phyloP scores from a whole-genome alignment of 2,888 invertebrate species.

The Yponomeuta plumbellus region DNA sequence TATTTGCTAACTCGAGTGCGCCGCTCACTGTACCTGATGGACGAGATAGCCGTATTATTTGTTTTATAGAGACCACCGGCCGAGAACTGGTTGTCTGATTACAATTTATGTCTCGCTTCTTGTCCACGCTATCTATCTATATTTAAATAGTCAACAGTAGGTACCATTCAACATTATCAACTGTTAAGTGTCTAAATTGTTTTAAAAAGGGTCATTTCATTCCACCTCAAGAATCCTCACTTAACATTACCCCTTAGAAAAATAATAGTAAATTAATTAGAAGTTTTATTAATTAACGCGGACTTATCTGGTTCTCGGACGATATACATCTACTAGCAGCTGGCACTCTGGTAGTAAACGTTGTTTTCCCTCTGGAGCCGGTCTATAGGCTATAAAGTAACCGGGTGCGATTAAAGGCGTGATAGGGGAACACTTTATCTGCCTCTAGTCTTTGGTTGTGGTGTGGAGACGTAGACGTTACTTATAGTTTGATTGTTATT shows the following conservation, averaged over 20 bases:
- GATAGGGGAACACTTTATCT: slow-evolving; percentile 14
- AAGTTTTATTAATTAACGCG: slow-evolving; percentile 9
- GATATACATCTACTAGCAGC: not conserved
- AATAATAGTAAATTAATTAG: not conserved
- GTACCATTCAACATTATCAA: not conserved
- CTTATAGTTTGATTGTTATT: slow-evolving; percentile 59
- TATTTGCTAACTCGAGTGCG: slow-evolving; percentile 5
- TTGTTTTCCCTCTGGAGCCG: slow-evolving; percentile 1
- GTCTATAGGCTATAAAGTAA: slow-evolving; percentile 9
- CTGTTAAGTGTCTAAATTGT: not conserved
- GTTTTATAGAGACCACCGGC: slow-evolving; percentile 16
- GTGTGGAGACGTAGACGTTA: slow-evolving; percentile 19
- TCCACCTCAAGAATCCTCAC: not conserved
- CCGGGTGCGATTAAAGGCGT: slow-evolving; percentile 11
- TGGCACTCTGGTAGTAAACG: slow-evolving; percentile 2
- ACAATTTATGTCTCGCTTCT: slow-evolving; percentile 6
- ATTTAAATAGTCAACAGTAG: not conserved
- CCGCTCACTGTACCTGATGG: slow-evolving; percentile 2
- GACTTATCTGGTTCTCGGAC: not conserved
- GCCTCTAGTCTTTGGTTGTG: slow-evolving; percentile 23
- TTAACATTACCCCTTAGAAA: not conserved
- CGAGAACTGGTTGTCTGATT: slow-evolving; percentile 13
- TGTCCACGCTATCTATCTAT: not conserved
- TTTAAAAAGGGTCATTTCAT: not conserved
- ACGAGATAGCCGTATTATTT: slow-evolving; percentile 13